A percentile compares a stretch with the other conserved stretches of the same genome.
These are phyloP conservation scores for Julus scanicus DNA, from an alignment of 2,888 invertebrate species.

Conservation along the genomic window DNA sequence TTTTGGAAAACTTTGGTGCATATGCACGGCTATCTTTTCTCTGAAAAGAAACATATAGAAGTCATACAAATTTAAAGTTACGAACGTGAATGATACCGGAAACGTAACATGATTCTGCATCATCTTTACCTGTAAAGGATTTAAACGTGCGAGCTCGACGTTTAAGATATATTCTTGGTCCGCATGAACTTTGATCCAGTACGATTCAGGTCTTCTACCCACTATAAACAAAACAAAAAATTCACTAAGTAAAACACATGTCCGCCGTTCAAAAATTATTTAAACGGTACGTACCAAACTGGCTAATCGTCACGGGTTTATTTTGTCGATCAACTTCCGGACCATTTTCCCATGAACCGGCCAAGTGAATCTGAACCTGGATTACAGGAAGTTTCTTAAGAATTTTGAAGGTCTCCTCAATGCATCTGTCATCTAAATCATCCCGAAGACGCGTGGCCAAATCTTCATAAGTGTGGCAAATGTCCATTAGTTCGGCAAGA, in stretches of 20 bases:
- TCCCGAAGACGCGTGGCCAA: conserved; percentile 73
- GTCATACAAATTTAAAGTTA: background rate
- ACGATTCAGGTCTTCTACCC: conserved; percentile 55
- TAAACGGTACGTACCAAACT: background rate
- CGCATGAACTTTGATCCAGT: conserved; percentile 75
- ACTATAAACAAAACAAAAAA: background rate
- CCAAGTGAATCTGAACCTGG: background rate
- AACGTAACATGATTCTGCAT: background rate
- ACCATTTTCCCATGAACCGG: background rate
- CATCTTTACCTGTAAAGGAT: conserved; percentile 63
- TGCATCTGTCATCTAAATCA: conserved; percentile 76
- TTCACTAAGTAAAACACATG: background rate
- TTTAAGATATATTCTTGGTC: conserved; percentile 79
- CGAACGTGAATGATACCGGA: background rate
- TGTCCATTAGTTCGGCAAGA: conserved; percentile 74
- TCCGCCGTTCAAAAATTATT: background rate
- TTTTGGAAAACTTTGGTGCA: conserved; percentile 88
- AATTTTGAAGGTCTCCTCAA: conserved; percentile 71
- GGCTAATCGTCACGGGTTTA: background rate
- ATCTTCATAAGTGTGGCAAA: conserved; percentile 67
- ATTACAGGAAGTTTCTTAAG: conserved; percentile 53
- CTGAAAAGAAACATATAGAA: conserved; percentile 50
- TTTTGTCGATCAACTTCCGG: background rate
- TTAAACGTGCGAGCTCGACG: conserved; percentile 66
- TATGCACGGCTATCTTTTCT: conserved; percentile 68